A percentile compares a stretch with the other conserved stretches of the same genome.
Conservation (phyloP, 2,888 invertebrate genomes). For the Anodontia alba region DNA sequence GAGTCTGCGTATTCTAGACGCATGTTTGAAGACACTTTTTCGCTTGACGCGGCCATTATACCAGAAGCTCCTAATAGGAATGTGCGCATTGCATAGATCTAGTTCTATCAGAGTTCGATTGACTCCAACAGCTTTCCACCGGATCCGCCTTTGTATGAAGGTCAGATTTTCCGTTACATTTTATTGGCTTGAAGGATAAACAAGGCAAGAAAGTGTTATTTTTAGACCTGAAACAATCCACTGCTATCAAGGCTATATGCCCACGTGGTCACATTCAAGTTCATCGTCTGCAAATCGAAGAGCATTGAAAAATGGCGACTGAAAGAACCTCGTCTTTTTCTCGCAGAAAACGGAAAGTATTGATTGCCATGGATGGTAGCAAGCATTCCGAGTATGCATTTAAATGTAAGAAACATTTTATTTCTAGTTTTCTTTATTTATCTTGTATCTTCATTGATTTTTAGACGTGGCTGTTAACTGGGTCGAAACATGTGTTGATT, state of each 20-base stretch:
- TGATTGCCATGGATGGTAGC: constrained; percentile 17
- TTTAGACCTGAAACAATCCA: too few relatives aligned
- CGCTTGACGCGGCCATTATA: too few relatives aligned
- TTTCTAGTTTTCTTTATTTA: not conserved
- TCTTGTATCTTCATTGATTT: not conserved
- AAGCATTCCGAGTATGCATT: constrained; percentile 14
- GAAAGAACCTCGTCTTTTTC: not conserved
- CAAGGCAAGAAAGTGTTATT: not conserved
- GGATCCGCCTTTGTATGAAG: not conserved
- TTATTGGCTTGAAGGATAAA: not conserved
- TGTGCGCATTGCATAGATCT: too few relatives aligned
- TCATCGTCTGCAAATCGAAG: too few relatives aligned
- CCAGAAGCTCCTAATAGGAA: too few relatives aligned
- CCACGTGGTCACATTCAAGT: too few relatives aligned
- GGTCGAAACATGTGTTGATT: not conserved
- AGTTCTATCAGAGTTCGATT: too few relatives aligned
- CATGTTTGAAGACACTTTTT: too few relatives aligned
- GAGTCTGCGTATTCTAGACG: too few relatives aligned
- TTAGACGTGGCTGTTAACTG: not conserved
- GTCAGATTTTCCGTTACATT: not conserved
- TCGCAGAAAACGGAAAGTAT: not conserved
- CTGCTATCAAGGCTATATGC: too few relatives aligned
- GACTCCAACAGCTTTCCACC: too few relatives aligned
- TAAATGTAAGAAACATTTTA: constrained; percentile 9
- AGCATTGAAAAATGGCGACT: too few relatives aligned